phyloP scores from a whole-genome alignment of 2,797 vertebrate genomes.

The Australoheros facetus region DNA sequence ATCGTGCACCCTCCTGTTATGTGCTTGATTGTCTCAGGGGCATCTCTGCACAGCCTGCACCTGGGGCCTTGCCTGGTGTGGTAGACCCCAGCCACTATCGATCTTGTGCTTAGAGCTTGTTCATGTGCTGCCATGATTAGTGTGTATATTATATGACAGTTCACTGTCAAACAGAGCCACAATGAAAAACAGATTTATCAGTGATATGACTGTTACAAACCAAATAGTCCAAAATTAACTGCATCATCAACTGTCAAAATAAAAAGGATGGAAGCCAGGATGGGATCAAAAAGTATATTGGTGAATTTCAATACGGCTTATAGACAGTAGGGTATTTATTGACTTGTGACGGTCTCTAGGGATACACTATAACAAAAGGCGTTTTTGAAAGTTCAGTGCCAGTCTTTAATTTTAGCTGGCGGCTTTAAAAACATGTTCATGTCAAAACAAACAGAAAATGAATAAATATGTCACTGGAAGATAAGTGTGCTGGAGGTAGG shows the following conservation, averaged over 20 bases:
- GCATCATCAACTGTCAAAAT: not conserved
- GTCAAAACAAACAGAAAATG: slow-evolving; percentile 7
- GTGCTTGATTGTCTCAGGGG: too few species aligned
- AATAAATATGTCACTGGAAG: not conserved
- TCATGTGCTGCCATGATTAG: too few species aligned
- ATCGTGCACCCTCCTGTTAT: too few species aligned
- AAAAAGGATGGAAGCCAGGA: not conserved
- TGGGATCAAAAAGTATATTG: not conserved
- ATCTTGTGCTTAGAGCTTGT: too few species aligned
- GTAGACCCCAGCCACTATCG: too few species aligned
- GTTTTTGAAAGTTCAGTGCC: not conserved
- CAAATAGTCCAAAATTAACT: not conserved
- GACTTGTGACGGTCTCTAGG: not conserved
- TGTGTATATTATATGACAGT: too few species aligned
- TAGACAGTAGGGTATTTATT: not conserved
- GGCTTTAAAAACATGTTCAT: not conserved
- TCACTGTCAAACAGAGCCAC: not conserved
- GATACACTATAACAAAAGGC: not conserved
- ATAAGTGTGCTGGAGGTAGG: not conserved
- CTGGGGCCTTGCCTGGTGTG: too few species aligned
- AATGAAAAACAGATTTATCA: not conserved
- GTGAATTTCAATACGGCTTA: not conserved
- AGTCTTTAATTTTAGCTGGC: not conserved
- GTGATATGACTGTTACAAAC: too few species aligned
- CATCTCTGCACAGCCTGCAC: too few species aligned